These are phyloP conservation scores for Tetrax tetrax DNA, from an alignment of 2,113 vertebrate genomes.

Conservation along the genomic window DNA sequence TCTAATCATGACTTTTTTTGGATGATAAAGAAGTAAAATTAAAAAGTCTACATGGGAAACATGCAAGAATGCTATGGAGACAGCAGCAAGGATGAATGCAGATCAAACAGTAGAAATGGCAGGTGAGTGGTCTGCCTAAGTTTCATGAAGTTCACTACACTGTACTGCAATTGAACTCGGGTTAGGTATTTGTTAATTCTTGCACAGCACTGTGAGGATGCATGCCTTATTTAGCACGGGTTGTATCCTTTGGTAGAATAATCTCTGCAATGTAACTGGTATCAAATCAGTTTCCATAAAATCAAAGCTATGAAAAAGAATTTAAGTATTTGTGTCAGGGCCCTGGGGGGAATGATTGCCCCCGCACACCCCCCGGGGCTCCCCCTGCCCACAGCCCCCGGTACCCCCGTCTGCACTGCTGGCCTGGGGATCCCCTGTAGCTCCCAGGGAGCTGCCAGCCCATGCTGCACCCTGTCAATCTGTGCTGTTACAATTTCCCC, in stretches of 20 bases:
- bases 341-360: too few species aligned
- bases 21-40: not conserved
- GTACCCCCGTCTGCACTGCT: not conserved
- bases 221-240: not conserved
- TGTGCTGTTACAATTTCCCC: not conserved
- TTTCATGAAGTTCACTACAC: not conserved
- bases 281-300: not conserved
- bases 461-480: not conserved
- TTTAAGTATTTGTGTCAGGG: not conserved
- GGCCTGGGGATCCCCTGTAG: too few species aligned
- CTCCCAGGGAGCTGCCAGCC: not conserved
- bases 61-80: too few species aligned
- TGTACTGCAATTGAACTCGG: not conserved
- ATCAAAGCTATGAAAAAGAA: not conserved
- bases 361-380: accelerated
- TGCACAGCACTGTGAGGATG: not conserved
- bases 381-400: accelerated
- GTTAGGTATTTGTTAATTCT: not conserved
- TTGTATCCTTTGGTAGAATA: not conserved
- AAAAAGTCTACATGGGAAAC: not conserved
- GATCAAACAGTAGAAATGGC: not conserved
- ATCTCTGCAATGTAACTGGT: not conserved
- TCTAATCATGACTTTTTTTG: not conserved
- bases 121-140: not conserved
- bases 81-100: not conserved